These are phyloP conservation scores for Drosophila mauritiana DNA, from an alignment of 1,140 invertebrate species.

Conservation along the genomic window DNA sequence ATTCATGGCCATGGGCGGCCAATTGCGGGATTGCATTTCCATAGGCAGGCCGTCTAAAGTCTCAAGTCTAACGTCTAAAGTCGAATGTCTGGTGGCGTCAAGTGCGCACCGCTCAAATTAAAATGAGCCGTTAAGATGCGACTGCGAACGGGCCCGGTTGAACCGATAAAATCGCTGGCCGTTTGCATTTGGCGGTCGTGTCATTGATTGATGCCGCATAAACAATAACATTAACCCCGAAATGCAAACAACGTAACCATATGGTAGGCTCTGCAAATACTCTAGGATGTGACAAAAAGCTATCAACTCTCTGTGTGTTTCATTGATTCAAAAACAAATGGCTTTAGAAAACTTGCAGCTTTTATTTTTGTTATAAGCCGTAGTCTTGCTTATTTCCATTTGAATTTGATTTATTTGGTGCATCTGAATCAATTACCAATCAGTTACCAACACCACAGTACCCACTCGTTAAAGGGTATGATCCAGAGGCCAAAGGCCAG, in stretches of 20 bases:
- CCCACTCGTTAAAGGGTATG: neutral
- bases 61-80: neutral
- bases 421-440: no score
- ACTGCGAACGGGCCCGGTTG: constrained; percentile 6
- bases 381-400: no score
- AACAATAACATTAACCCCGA: constrained; percentile 25
- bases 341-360: no score
- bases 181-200: constrained; percentile 22
- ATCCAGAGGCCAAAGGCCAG: constrained; percentile 8
- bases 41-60: neutral
- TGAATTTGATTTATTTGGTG: no score
- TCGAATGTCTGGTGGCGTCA: constrained; percentile 25
- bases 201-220: constrained; percentile 39
- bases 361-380: no score
- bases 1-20: constrained; percentile 40
- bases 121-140: constrained; percentile 65
- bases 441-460: neutral
- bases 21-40: constrained; percentile 35
- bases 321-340: no score
- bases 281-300: neutral
- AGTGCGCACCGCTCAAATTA: constrained; percentile 42
- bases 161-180: constrained; percentile 20
- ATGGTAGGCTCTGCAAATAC: neutral
- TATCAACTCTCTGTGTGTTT: no score
- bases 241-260: neutral